Conservation (phyloP, 2,797 vertebrate species). For the Gymnothorax reevesii region DNA sequence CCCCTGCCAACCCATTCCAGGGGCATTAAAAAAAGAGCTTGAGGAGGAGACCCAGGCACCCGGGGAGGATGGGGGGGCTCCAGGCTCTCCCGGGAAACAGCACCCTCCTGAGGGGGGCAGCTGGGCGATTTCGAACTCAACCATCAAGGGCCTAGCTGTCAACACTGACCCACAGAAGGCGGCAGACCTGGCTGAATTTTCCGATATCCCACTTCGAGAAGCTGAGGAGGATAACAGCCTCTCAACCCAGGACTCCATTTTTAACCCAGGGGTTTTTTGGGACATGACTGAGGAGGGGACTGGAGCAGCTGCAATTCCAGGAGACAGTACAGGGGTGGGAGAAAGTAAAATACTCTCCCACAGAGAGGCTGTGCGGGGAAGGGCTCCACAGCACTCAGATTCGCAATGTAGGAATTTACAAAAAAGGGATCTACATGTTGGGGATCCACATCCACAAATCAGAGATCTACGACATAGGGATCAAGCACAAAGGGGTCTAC, state of each 20-base stretch:
- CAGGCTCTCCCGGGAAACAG: conserved; percentile 30
- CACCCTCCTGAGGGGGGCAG: conserved; percentile 4
- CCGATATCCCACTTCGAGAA: not conserved
- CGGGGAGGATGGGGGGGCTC: conserved; percentile 35
- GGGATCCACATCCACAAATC: not conserved
- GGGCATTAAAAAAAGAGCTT: conserved; percentile 31
- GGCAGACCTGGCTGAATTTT: conserved; percentile 21
- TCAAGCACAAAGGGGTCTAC: not conserved
- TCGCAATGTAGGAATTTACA: not conserved
- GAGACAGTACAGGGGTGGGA: not conserved
- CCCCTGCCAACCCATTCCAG: not conserved
- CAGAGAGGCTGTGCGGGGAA: not conserved
- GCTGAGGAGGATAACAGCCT: conserved; percentile 18
- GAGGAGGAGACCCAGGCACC: conserved; percentile 45
- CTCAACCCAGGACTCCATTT: conserved; percentile 18
- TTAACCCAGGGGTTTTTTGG: not conserved
- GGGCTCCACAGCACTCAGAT: not conserved
- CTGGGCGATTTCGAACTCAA: conserved; percentile 20
- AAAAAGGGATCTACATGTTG: not conserved
- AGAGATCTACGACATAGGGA: not conserved
- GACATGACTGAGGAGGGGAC: not conserved
- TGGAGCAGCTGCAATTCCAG: conserved; percentile 16
- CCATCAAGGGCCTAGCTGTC: not conserved
- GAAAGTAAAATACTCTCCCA: not conserved
- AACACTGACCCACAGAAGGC: not conserved